Percentiles rank a stretch among this genome's conserved stretches.
phyloP scores from a whole-genome alignment of 2,113 vertebrate species.

The Platycercus adscitus region DNA sequence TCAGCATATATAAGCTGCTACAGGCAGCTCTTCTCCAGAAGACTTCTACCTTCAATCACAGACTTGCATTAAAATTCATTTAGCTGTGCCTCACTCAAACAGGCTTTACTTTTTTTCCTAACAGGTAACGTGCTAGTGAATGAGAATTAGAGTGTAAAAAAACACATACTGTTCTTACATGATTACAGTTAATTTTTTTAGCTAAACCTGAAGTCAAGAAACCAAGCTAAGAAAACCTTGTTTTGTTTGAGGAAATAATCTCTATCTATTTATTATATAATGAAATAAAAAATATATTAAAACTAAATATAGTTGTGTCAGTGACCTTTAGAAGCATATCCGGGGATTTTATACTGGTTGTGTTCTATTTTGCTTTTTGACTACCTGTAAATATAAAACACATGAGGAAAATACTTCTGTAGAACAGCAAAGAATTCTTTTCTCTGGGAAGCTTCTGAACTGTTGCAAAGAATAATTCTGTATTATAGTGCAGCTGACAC shows the following conservation, averaged over 20 bases:
- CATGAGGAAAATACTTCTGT: neutral
- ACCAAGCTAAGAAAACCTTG: neutral
- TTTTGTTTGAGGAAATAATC: neutral
- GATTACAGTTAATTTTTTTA: neutral
- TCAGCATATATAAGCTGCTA: neutral
- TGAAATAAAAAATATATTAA: neutral
- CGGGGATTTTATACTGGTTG: neutral
- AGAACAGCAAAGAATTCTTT: neutral
- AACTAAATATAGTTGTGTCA: neutral
- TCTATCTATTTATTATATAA: neutral
- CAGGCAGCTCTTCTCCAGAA: neutral
- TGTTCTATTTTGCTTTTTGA: neutral
- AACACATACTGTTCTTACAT: neutral
- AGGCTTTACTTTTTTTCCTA: neutral
- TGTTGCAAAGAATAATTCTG: neutral
- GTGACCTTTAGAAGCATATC: neutral
- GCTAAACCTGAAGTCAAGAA: neutral
- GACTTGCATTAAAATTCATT: neutral
- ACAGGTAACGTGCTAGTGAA: neutral
- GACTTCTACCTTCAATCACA: neutral
- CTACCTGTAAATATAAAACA: conserved; percentile 10
- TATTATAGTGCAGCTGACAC: neutral
- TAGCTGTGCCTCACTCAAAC: neutral
- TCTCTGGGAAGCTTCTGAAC: neutral
- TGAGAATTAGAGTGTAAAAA: neutral